Conservation (phyloP, 2,113 vertebrate species). For the Ageneiosus marmoratus region DNA sequence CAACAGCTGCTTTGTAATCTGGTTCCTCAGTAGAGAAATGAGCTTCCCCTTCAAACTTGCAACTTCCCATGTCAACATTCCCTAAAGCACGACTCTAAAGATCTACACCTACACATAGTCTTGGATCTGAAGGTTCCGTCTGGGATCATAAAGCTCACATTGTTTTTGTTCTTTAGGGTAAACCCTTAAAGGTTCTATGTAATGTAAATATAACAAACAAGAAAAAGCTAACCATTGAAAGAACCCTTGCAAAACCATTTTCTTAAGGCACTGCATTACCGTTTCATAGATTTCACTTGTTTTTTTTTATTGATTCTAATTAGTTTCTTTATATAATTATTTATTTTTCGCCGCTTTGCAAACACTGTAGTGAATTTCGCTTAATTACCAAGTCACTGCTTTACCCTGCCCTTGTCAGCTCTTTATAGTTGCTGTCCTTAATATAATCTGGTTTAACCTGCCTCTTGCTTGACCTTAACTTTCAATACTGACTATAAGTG, state of each 20-base stretch:
- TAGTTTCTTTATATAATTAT: neutral
- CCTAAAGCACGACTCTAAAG: neutral
- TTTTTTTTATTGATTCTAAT: neutral
- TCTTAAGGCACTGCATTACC: neutral
- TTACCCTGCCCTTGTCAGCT: neutral
- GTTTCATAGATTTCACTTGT: neutral
- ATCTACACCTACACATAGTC: neutral
- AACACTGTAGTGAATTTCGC: neutral
- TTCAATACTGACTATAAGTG: neutral
- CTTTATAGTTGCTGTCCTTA: neutral
- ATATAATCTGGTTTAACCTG: neutral
- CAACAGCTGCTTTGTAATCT: neutral
- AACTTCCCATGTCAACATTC: neutral
- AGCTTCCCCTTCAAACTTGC: neutral
- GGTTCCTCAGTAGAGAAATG: neutral
- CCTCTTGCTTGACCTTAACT: neutral
- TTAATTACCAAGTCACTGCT: neutral
- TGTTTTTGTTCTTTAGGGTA: neutral
- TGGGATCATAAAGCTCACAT: neutral
- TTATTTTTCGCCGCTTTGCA: neutral
- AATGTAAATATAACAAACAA: neutral
- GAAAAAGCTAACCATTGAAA: neutral
- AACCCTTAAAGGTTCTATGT: neutral
- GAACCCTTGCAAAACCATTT: neutral
- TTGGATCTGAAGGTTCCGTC: neutral